Conservation (phyloP, 2,797 vertebrate genomes). For the Gymnopithys bicolor region DNA sequence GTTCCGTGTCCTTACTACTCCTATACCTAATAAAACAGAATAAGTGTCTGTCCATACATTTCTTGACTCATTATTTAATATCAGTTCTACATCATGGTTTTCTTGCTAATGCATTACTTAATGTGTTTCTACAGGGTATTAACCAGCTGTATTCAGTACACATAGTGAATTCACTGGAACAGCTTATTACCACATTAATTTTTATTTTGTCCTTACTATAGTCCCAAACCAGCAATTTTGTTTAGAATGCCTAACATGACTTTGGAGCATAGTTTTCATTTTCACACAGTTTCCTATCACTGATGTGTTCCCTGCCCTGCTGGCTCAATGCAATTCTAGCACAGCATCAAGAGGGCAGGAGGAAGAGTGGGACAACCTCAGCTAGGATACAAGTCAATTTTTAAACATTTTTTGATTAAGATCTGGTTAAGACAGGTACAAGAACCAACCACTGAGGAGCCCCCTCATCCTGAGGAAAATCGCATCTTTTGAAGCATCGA, state of each 20-base stretch:
- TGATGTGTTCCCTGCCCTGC: neutral
- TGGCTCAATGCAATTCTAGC: neutral
- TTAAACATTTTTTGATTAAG: neutral
- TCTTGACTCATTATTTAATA: neutral
- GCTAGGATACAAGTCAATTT: neutral
- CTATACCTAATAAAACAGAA: neutral
- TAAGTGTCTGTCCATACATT: neutral
- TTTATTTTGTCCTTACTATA: neutral
- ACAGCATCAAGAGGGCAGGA: accelerated
- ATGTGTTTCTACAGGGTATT: neutral
- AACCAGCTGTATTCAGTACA: neutral
- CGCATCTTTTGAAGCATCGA: neutral
- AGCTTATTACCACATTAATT: neutral
- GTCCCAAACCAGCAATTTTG: neutral
- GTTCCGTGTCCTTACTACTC: neutral
- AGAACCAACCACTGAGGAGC: neutral
- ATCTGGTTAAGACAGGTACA: neutral
- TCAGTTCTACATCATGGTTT: neutral
- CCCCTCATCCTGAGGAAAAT: neutral
- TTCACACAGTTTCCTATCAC: neutral
- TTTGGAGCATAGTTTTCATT: neutral
- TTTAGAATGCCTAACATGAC: neutral
- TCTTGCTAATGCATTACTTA: neutral
- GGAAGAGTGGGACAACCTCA: neutral
- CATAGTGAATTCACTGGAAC: neutral